Evolutionary conservation across 2,797 vertebrate species (phyloP).

Genomic region (Platalea minor): DNA sequence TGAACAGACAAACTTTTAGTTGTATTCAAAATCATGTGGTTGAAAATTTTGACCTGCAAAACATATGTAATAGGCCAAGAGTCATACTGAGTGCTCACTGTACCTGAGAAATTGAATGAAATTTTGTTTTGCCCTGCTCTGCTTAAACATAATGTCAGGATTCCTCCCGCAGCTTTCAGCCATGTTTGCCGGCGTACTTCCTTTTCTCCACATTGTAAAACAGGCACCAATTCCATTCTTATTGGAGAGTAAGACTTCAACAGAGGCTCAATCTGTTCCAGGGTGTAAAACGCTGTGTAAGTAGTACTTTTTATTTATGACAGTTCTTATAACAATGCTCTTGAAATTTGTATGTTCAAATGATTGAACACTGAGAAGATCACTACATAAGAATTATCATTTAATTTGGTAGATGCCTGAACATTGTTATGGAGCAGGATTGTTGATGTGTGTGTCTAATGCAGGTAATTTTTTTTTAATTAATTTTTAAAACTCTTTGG

Average conservation of each 20-base stretch:
- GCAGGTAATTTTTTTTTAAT: background rate
- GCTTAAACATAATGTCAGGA: background rate
- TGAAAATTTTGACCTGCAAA: background rate
- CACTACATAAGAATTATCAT: background rate
- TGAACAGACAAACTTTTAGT: background rate
- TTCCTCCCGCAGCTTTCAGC: background rate
- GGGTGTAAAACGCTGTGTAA: background rate
- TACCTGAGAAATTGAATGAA: background rate
- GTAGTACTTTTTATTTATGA: background rate
- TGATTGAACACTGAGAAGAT: background rate
- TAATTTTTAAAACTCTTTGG: background rate
- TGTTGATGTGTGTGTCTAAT: background rate
- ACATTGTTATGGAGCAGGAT: background rate
- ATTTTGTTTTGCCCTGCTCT: background rate
- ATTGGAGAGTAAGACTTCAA: background rate
- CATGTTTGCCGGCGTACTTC: accelerated
- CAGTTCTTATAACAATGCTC: background rate
- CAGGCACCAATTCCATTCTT: background rate
- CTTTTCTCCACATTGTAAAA: background rate
- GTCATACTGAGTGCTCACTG: background rate
- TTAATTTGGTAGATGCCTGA: background rate
- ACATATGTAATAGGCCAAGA: background rate
- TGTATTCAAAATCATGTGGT: background rate
- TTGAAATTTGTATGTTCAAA: background rate
- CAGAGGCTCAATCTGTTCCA: background rate